phyloP scores from a whole-genome alignment of 1,140 invertebrate genomes.

The Sycophila sp. region DNA sequence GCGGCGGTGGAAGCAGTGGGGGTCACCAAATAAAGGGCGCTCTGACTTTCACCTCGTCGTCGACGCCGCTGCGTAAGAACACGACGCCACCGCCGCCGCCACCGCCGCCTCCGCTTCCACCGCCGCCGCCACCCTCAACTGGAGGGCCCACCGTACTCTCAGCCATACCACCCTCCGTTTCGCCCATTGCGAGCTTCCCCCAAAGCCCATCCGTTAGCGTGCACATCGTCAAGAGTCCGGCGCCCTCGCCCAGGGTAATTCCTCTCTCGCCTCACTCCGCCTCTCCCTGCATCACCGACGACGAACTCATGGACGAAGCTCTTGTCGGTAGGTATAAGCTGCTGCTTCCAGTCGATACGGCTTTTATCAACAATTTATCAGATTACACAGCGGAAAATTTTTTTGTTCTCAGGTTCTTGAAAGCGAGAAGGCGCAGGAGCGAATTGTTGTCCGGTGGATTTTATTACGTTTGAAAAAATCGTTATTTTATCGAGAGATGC shows the following conservation, averaged over 20 bases:
- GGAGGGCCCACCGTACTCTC: slow-evolving; percentile 5
- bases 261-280: slow-evolving; percentile 77
- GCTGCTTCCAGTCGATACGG: neutral
- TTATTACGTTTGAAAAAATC: neutral
- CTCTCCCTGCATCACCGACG: slow-evolving; percentile 85
- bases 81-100: slow-evolving; percentile 64
- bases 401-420: slow-evolving; percentile 31
- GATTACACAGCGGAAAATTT: neutral
- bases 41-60: slow-evolving; percentile 50
- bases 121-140: slow-evolving; percentile 24
- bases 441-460: neutral
- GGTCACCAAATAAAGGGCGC: slow-evolving; percentile 44
- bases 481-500: slow-evolving; percentile 10
- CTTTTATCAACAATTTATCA: neutral
- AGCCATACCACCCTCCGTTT: slow-evolving; percentile 17
- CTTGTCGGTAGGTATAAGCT: slow-evolving; percentile 72
- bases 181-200: slow-evolving; percentile 56
- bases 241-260: slow-evolving; percentile 74
- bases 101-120: slow-evolving; percentile 43
- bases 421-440: neutral
- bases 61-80: slow-evolving; percentile 66
- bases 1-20: neutral
- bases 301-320: slow-evolving; percentile 90
- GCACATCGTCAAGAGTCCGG: slow-evolving; percentile 82
- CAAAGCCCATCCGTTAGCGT: slow-evolving; percentile 77